phyloP scores from a whole-genome alignment of 2,888 invertebrate genomes.

The Geophilus truncorum region DNA sequence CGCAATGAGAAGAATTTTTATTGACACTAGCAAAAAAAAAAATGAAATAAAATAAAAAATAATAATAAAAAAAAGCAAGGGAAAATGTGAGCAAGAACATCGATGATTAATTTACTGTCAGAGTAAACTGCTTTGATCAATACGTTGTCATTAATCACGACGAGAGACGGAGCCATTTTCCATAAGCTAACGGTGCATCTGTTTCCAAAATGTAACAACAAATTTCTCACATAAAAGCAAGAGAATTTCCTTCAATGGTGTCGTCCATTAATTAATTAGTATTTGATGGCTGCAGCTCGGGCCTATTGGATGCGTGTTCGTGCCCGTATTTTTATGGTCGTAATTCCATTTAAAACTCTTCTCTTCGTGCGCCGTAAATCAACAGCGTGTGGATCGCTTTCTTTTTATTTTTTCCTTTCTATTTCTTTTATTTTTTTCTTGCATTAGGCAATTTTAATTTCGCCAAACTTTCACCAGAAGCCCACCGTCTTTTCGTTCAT shows the following conservation, averaged over 20 bases:
- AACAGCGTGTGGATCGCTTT: conserved; percentile 11
- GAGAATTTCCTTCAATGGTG: conserved; percentile 1
- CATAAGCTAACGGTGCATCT: background rate
- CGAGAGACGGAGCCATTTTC: background rate
- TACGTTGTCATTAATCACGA: conserved; percentile 14
- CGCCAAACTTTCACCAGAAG: conserved; percentile 1
- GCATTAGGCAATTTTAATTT: conserved; percentile 22
- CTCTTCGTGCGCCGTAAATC: conserved; percentile 25
- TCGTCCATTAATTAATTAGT: conserved; percentile 32
- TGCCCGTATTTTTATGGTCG: conserved; percentile 30
- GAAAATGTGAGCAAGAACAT: conserved; percentile 9
- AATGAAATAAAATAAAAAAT: background rate
- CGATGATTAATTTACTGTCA: conserved; percentile 25
- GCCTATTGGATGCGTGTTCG: conserved; percentile 20
- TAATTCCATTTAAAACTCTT: conserved; percentile 32
- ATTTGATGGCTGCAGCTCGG: conserved; percentile 25
- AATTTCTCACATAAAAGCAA: conserved; percentile 25
- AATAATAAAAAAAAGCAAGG: background rate
- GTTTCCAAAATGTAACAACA: conserved; percentile 18
- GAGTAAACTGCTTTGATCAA: conserved; percentile 17
- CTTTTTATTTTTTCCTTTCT: background rate
- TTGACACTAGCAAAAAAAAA: background rate
- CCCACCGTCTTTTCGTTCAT: conserved; percentile 5
- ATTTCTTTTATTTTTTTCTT: background rate
- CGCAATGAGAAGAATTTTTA: background rate